Percentiles rank a stretch among this genome's conserved stretches.
Evolutionary conservation across 1,140 invertebrate species (phyloP).

Genomic region (Lordiphosa clarofinis): DNA sequence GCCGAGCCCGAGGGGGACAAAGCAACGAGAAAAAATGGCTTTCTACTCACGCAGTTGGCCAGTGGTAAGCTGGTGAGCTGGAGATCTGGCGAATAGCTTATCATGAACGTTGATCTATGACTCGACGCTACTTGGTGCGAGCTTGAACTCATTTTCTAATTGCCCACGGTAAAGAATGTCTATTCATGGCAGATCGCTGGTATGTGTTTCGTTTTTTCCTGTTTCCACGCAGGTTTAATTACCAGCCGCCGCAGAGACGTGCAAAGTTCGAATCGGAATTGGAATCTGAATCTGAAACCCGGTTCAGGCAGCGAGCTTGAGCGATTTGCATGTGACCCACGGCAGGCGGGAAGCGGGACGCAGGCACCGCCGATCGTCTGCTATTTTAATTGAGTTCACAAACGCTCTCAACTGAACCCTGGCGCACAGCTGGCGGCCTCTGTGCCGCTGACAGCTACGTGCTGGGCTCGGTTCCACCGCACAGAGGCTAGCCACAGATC

Average conservation of each 20-base stretch:
- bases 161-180: conserved; percentile 70
- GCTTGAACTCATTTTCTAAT: conserved; percentile 76
- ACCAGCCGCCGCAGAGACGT: conserved; percentile 26
- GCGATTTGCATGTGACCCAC: background rate
- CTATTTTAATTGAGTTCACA: conserved; percentile 77
- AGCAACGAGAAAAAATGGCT: conserved; percentile 13
- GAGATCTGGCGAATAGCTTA: conserved; percentile 40
- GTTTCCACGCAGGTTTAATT: conserved; percentile 63
- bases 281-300: conserved; percentile 24
- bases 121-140: conserved; percentile 41
- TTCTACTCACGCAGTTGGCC: conserved; percentile 46
- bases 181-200: conserved; percentile 45
- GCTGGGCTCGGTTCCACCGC: conserved; percentile 31
- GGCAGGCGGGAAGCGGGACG: conserved; percentile 1
- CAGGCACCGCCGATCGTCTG: conserved; percentile 39
- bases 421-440: conserved; percentile 44
- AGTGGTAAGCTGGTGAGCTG: conserved; percentile 3
- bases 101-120: conserved; percentile 75
- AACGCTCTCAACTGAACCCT: conserved; percentile 48
- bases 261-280: conserved; percentile 49
- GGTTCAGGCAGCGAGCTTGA: too few species aligned
- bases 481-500: conserved; percentile 1
- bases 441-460: conserved; percentile 62
- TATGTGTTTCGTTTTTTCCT: conserved; percentile 35
- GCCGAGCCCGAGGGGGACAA: conserved; percentile 30